phyloP scores from a whole-genome alignment of 2,113 vertebrate genomes.

The Halcyon senegalensis region DNA sequence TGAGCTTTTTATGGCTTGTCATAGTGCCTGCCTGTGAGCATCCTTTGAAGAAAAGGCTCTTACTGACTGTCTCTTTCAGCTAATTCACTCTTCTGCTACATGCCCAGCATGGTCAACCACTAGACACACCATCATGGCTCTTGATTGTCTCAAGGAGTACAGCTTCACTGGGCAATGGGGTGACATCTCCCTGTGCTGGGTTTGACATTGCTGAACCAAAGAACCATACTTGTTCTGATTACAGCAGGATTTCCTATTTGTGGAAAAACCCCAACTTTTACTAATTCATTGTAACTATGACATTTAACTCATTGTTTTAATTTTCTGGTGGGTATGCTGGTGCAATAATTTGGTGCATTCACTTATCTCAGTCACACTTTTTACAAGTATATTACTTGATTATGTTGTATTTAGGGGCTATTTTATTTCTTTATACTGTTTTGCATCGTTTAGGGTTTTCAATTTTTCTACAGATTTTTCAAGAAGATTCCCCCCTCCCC shows the following conservation, averaged over 20 bases:
- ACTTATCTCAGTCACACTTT: background rate
- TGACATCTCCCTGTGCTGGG: background rate
- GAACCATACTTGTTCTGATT: background rate
- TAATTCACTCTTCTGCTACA: background rate
- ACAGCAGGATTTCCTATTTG: background rate
- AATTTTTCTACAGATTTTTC: background rate
- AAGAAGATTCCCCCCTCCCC: background rate
- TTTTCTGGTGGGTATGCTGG: background rate
- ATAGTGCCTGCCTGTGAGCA: background rate
- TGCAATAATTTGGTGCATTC: background rate
- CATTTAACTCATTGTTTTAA: background rate
- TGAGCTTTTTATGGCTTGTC: background rate
- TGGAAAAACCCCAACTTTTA: background rate
- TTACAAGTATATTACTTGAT: background rate
- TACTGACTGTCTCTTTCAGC: background rate
- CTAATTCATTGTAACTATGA: background rate
- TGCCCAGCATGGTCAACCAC: accelerated
- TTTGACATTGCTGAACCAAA: background rate
- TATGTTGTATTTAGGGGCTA: background rate
- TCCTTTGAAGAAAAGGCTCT: background rate
- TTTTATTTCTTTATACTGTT: background rate
- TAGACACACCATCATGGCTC: background rate
- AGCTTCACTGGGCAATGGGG: background rate
- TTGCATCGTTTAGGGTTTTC: background rate
- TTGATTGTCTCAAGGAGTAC: background rate